Percentiles rank a stretch among this genome's conserved stretches.
phyloP scores from a whole-genome alignment of 2,888 invertebrate species.

The Odontomyia ornata region DNA sequence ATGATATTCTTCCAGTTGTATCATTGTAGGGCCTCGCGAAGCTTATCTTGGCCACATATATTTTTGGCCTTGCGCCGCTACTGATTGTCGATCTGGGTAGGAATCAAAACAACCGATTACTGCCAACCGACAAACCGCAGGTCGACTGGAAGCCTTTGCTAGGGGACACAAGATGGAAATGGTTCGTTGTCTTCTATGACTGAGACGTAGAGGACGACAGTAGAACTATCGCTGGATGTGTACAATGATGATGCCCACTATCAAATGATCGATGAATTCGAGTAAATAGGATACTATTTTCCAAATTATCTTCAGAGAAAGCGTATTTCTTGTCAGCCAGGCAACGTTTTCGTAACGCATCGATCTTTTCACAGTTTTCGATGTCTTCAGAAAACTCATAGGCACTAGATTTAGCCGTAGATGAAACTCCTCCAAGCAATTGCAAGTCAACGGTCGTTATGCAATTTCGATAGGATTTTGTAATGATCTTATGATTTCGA shows the following conservation, averaged over 20 bases:
- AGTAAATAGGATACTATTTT: conserved; percentile 68
- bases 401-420: conserved; percentile 70
- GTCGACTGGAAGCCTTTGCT: conserved; percentile 63
- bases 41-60: no score
- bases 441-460: conserved; percentile 61
- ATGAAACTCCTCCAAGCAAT: conserved; percentile 51
- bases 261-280: conserved; percentile 47
- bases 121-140: conserved; percentile 61
- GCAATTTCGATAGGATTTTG: no score
- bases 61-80: no score
- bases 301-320: conserved; percentile 78
- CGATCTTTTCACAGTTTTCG: conserved; percentile 86
- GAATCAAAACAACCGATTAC: no score
- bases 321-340: no score
- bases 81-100: conserved; percentile 48
- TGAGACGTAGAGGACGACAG: conserved; percentile 47
- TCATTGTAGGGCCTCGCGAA: no score
- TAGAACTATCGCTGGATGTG: conserved; percentile 44
- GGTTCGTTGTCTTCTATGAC: conserved; percentile 53
- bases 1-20: no score
- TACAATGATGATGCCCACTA: conserved; percentile 43
- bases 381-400: conserved; percentile 88
- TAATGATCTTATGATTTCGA: conserved; percentile 59
- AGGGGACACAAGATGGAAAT: conserved; percentile 54
- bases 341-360: conserved; percentile 83